These are phyloP conservation scores for Pachyramphus minor DNA, from an alignment of 2,113 vertebrate genomes.

Conservation along the genomic window DNA sequence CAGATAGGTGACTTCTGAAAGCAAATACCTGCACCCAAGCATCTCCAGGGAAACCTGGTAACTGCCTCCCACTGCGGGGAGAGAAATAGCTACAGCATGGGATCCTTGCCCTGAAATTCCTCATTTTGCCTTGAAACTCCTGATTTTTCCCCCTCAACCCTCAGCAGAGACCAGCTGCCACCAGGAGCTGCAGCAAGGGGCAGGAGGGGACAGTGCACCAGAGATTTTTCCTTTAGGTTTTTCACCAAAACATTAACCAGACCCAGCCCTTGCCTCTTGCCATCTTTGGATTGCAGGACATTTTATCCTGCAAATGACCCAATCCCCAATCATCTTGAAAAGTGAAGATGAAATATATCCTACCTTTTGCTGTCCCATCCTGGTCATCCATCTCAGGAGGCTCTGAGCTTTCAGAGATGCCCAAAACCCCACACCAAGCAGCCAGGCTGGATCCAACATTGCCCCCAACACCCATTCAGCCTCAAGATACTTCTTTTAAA, in stretches of 20 bases:
- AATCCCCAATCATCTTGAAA: background rate
- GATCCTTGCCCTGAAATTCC: background rate
- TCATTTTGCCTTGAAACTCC: background rate
- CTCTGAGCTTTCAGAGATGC: background rate
- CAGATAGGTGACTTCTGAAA: fast-evolving
- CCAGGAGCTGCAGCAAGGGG: background rate
- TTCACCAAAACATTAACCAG: background rate
- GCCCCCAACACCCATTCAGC: background rate
- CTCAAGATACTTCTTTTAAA: background rate
- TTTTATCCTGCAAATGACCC: background rate
- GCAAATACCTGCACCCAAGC: background rate
- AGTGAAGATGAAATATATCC: background rate
- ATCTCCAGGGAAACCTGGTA: background rate
- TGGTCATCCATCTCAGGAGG: background rate
- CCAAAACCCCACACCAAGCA: background rate
- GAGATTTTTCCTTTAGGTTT: background rate
- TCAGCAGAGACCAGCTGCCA: background rate
- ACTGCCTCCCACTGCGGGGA: background rate
- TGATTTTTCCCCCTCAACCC: background rate
- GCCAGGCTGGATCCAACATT: fast-evolving
- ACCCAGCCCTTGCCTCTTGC: background rate
- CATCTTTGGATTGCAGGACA: background rate
- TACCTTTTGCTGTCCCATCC: background rate
- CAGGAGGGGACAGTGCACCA: fast-evolving
- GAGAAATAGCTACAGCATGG: background rate